phyloP scores from a whole-genome alignment of 2,888 invertebrate genomes.

The Dicranocentrus wangi region DNA sequence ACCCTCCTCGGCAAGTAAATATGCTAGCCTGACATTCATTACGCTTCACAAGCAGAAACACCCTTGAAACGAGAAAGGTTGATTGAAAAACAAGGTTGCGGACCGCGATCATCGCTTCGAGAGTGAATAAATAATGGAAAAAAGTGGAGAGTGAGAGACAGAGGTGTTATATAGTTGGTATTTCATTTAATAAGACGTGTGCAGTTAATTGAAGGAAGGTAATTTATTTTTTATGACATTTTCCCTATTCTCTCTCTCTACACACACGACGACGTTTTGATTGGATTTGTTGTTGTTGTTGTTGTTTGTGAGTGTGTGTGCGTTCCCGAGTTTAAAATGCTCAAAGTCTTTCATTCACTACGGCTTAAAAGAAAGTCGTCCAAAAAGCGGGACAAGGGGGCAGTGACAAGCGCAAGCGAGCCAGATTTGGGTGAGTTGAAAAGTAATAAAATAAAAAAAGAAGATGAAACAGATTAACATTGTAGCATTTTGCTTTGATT shows the following conservation, averaged over 20 bases:
- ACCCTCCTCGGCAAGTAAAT: no score
- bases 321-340: slow-evolving; percentile 69
- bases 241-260: slow-evolving; percentile 4
- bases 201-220: slow-evolving; percentile 47
- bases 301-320: slow-evolving; percentile 30
- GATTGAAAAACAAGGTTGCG: slow-evolving; percentile 58
- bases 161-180: slow-evolving; percentile 34
- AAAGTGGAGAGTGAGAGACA: slow-evolving; percentile 17
- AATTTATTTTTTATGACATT: slow-evolving; percentile 56
- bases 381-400: slow-evolving; percentile 67
- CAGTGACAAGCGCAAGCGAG: slow-evolving; percentile 65
- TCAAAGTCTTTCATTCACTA: slow-evolving; percentile 70
- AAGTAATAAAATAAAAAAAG: no score
- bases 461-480: no score
- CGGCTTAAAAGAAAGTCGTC: slow-evolving; percentile 68
- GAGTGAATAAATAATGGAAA: neutral
- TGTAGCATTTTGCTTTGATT: no score
- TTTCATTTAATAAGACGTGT: slow-evolving; percentile 46
- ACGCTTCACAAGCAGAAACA: slow-evolving; percentile 46
- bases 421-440: slow-evolving; percentile 71
- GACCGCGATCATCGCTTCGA: neutral
- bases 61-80: slow-evolving; percentile 56
- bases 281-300: no score
- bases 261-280: no score
- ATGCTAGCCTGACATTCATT: slow-evolving; percentile 59